These are phyloP conservation scores for Calephelis virginiensis DNA, from an alignment of 1,140 invertebrate genomes.

Conservation along the genomic window DNA sequence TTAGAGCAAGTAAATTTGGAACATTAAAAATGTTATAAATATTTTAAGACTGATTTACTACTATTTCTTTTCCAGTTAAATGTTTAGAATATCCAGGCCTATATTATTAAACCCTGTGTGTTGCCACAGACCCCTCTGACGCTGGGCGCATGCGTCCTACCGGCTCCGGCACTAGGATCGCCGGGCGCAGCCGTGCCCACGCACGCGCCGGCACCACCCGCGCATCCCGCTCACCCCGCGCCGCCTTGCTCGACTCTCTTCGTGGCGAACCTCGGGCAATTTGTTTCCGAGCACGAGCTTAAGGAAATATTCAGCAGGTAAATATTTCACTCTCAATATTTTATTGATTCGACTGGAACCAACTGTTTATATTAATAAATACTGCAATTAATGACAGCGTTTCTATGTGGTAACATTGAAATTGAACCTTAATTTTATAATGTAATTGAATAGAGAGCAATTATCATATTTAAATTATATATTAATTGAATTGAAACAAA, in stretches of 20 bases:
- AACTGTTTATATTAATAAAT: neutral
- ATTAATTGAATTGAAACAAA: too few species aligned
- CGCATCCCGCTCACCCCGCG: slow-evolving; percentile 81
- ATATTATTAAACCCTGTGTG: neutral
- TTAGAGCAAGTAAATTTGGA: too few species aligned
- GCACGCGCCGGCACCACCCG: slow-evolving; percentile 77
- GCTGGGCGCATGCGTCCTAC: slow-evolving; percentile 89
- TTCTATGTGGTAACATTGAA: neutral
- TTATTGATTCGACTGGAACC: slow-evolving; percentile 34
- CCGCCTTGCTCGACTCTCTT: slow-evolving; percentile 98
- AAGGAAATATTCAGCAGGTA: slow-evolving; percentile 99
- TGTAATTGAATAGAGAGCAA: too few species aligned
- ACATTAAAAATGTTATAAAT: too few species aligned
- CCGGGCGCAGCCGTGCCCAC: slow-evolving; percentile 90
- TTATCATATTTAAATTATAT: too few species aligned
- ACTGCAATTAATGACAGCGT: neutral
- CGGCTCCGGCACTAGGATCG: slow-evolving; percentile 88
- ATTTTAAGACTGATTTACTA: too few species aligned
- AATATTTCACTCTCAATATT: slow-evolving; percentile 32
- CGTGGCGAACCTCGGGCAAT: slow-evolving; percentile 97
- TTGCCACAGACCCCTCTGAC: slow-evolving; percentile 85
- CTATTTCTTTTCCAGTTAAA: too few species aligned
- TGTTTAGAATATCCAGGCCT: too few species aligned
- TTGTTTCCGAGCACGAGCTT: slow-evolving; percentile 97
- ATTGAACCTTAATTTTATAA: too few species aligned